phyloP scores from a whole-genome alignment of 2,888 invertebrate species.

The Athetis lepigone region DNA sequence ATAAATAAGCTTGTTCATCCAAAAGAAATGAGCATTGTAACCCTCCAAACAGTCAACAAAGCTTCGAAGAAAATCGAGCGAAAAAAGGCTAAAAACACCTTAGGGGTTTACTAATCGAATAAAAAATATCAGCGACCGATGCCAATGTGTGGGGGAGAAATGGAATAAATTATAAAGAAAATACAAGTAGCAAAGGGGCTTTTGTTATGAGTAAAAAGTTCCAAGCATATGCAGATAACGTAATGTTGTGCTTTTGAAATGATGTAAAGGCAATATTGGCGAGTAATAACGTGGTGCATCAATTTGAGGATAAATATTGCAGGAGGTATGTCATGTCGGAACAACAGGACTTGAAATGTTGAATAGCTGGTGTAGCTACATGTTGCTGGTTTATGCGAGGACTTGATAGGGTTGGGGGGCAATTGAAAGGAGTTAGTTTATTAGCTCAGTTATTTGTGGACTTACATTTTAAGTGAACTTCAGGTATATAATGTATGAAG shows the following conservation, averaged over 20 bases:
- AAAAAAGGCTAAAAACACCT: conserved; percentile 91
- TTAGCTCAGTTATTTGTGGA: background rate
- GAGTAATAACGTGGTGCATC: conserved; percentile 68
- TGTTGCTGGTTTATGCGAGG: conserved; percentile 11
- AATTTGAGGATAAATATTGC: conserved; percentile 57
- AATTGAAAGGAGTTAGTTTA: conserved; percentile 21
- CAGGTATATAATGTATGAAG: background rate
- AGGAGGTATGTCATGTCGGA: conserved; percentile 54
- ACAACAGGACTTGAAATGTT: conserved; percentile 35
- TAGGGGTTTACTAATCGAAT: conserved; percentile 91
- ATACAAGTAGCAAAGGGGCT: conserved; percentile 88
- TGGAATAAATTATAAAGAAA: conserved; percentile 91
- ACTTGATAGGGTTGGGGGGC: conserved; percentile 7
- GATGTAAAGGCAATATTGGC: conserved; percentile 76
- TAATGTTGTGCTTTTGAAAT: conserved; percentile 79
- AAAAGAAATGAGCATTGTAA: conserved; percentile 89
- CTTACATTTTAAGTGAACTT: background rate
- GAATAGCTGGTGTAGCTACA: conserved; percentile 12
- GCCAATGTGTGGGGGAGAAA: conserved; percentile 89
- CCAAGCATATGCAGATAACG: conserved; percentile 85
- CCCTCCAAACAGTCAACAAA: conserved; percentile 90
- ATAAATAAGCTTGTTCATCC: conserved; percentile 89
- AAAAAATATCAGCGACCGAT: conserved; percentile 91
- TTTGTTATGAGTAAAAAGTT: conserved; percentile 86
- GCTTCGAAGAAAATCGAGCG: conserved; percentile 91